A percentile compares a stretch with the other conserved stretches of the same genome.
These are phyloP conservation scores for Ichneumon xanthorius DNA, from an alignment of 2,888 invertebrate species.

Conservation along the genomic window DNA sequence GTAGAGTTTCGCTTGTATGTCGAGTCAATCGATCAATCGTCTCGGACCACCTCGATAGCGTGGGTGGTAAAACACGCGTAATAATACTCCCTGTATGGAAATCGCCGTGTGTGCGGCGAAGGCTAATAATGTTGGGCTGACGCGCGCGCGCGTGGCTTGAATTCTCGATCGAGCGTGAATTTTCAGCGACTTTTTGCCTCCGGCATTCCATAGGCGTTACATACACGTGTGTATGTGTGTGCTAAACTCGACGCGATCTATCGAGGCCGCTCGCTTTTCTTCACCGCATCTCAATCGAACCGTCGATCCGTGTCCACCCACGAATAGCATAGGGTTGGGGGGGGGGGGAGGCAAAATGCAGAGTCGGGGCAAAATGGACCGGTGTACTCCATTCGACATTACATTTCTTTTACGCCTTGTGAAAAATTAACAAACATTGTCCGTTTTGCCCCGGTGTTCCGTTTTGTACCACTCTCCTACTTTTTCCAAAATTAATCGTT, in stretches of 20 bases:
- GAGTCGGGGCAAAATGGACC: too few species aligned
- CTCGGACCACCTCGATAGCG: conserved; percentile 43
- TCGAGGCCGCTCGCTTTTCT: conserved; percentile 42
- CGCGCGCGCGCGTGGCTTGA: conserved; percentile 56
- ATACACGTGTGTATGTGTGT: conserved; percentile 29
- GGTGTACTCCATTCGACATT: too few species aligned
- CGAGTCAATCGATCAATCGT: conserved; percentile 63
- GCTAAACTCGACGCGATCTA: neutral
- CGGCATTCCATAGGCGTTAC: conserved; percentile 65
- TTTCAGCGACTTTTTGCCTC: conserved; percentile 53
- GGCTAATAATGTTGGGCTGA: conserved; percentile 20
- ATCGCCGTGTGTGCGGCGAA: conserved; percentile 43
- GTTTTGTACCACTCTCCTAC: too few species aligned
- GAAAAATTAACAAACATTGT: too few species aligned
- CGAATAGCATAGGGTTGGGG: neutral
- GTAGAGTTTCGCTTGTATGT: conserved; percentile 41
- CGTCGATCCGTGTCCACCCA: conserved; percentile 25
- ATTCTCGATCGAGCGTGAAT: conserved; percentile 67
- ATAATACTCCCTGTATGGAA: conserved; percentile 70
- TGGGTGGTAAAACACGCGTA: conserved; percentile 74
- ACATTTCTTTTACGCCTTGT: too few species aligned
- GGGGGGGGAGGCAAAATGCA: too few species aligned
- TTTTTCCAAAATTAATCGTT: too few species aligned
- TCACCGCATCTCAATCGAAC: conserved; percentile 11
- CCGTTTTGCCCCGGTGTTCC: too few species aligned